Base-by-base conservation (phyloP, 2,113 vertebrate species). In the Lasiurus borealis region DNA sequence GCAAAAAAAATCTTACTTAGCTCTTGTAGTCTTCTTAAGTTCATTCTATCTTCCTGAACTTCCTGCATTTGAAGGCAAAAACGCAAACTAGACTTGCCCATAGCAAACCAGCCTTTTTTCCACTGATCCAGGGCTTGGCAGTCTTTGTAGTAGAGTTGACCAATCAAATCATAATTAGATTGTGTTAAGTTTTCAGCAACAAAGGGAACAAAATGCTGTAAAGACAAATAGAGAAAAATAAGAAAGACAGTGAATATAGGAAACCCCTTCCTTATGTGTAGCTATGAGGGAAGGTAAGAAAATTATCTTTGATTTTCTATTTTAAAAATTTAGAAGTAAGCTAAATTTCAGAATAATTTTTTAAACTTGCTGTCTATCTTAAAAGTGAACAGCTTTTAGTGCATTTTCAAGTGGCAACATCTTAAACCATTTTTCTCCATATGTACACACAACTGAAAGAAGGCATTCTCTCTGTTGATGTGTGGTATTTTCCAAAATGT, bases 111-210 rank as follows among this genome's bases (percentile, higher is more conserved):
- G 96, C 99, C 99, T 96, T 97, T 98, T 87, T 98, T 99, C 99
- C 99, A 99, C 92, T 99, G 98, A 97, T 99, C 99, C 82, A 99
- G 98, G 90, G 98, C 99, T 1, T 99, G 99, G 93, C 99, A 99
- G 69, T 99, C 99, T 97, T 99, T 99, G 98, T 99, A 99, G 98
- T 98, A 98, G 73, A 99, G 98, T 71, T 98, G 98, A 90, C 99
- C 99, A 89, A 99, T 98, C 95, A 99, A 98, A 93, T 99, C 98
- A 95, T 98, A 98, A 94, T 99, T 98, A 93, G 97, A 98, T 97
- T 98, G 98, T 97, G 98, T 97, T 95, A 99, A 95, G 50, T 97
- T 97, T 98, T 99, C 99, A 19, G 98, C 98, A 95, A 98, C 97
- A 16, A 97, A 44, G 7, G 99, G 98, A 93, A 99, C 95, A 98